phyloP scores from a whole-genome alignment of 2,888 invertebrate species.

The Eupithecia abbreviata region DNA sequence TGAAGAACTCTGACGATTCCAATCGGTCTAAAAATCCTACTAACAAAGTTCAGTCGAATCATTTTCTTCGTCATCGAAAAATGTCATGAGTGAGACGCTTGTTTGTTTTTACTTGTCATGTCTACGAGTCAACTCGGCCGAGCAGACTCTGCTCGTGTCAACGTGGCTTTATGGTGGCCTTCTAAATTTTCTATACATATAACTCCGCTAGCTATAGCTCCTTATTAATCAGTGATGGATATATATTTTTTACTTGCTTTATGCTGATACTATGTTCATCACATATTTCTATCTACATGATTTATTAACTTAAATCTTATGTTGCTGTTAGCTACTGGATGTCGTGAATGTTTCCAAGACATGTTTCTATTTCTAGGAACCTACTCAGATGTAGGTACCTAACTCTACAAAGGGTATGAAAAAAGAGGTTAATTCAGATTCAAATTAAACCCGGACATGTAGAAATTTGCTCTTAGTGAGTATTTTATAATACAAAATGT shows the following conservation, averaged over 20 bases:
- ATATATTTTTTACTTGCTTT: too few species aligned
- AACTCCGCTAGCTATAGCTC: neutral
- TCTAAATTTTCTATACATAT: neutral
- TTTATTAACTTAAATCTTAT: too few species aligned
- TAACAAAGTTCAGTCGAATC: too few species aligned
- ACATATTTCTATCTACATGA: too few species aligned
- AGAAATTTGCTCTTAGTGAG: slow-evolving; percentile 16
- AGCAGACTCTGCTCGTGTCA: too few species aligned
- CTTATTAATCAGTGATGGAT: neutral
- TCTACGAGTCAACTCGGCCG: too few species aligned
- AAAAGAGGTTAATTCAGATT: neutral
- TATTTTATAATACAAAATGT: slow-evolving; percentile 28
- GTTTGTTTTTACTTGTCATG: too few species aligned
- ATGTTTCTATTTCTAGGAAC: neutral
- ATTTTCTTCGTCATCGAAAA: too few species aligned
- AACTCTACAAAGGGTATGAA: neutral
- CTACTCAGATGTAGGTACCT: neutral
- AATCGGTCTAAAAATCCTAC: too few species aligned
- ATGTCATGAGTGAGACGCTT: too few species aligned
- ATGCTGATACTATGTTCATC: too few species aligned
- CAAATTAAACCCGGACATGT: slow-evolving; percentile 13
- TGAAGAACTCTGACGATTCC: too few species aligned
- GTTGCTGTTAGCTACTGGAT: neutral
- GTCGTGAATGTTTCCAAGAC: neutral
- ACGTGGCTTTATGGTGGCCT: neutral